A percentile compares a stretch with the other conserved stretches of the same genome.
Evolutionary conservation across 2,888 invertebrate species (phyloP).

Genomic region (Anthoptus insignis): DNA sequence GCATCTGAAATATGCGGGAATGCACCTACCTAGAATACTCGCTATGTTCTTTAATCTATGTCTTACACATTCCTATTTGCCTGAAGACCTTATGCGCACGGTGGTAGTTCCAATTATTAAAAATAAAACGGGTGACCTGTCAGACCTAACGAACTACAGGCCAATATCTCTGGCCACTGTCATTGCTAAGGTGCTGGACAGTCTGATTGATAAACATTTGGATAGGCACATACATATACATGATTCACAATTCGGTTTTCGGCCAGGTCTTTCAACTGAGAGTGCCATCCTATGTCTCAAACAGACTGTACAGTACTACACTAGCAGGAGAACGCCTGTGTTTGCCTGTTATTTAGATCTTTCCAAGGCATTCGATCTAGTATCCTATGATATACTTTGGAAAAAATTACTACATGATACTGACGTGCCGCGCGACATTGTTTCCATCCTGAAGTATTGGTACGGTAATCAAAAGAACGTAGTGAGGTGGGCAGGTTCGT

Average conservation of each 20-base stretch:
- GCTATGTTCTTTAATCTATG: conserved; percentile 12
- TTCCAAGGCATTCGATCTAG: conserved; percentile 44
- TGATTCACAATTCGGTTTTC: conserved; percentile 34
- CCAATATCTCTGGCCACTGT: conserved; percentile 47
- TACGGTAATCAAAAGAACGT: conserved; percentile 43
- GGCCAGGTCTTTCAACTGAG: conserved; percentile 35
- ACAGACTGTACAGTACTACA: conserved; percentile 42
- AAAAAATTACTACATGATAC: conserved; percentile 34
- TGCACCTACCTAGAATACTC: not conserved
- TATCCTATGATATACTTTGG: conserved; percentile 41
- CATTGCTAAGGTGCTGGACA: conserved; percentile 45
- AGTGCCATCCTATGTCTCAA: conserved; percentile 38
- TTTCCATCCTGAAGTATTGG: conserved; percentile 42
- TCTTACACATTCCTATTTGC: conserved; percentile 35
- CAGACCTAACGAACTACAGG: conserved; percentile 43
- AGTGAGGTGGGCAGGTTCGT: conserved; percentile 41
- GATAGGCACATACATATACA: conserved; percentile 16
- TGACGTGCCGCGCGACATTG: conserved; percentile 20
- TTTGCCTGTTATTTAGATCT: no score
- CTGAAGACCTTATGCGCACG: conserved; percentile 36
- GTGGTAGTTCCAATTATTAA: conserved; percentile 46
- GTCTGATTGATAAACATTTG: conserved; percentile 40
- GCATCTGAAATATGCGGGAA: not conserved
- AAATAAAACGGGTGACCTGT: conserved; percentile 45
- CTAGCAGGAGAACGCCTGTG: conserved; percentile 35